Evolutionary conservation across 2,888 invertebrate genomes (phyloP), one percentile per base, ranked within the genome.

Genomic region (Sinotaia quadrata): DNA sequence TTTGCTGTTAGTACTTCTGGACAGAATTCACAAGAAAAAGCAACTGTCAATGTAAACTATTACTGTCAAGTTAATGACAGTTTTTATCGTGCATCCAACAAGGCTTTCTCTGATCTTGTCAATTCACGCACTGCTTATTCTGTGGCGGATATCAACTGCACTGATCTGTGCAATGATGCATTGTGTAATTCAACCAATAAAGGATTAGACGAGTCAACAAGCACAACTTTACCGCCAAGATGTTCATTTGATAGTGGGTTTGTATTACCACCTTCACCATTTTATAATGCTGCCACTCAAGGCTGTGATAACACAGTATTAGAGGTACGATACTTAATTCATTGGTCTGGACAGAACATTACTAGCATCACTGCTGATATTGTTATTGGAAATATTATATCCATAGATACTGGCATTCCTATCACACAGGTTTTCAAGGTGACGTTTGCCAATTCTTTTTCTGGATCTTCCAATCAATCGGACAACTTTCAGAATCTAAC

Each of bases 301-400:
- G 59, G 68, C 4, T 87, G 87, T 68, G 24, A 69, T 4, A 83
- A 86, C 73, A 78, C 78, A 21, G 85, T 86, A 0, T 67, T 86
- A 18, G 80, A 82, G 51, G 84, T 87, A 1, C 71, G 68, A 7
- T 87, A 87, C 61, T 77, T 75, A 7, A 79, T 86, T 62, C 76
- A 74, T 7, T 87, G 85, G 85, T 71, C 69, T 3, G 84, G 79
- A 4, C 71, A 71, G 31, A 72, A 68, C n/a, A 78, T 85, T 27
- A 62, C 76, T 15, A 71, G 72, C 21, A 62, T 87, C 3, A 79
- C 82, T 65, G 85, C 84, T 0, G 78, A 75, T 7, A 68, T 84
- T 3, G 72, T 84, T 27, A 49, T 85, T 27, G 85, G 79, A 4
- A 61, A 81, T 4, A 65, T 44, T 10, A 56, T 61, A 12, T 10